A percentile compares a stretch with the other conserved stretches of the same genome.
Conservation (phyloP, 2,113 vertebrate genomes). For the Terrapene triunguis region DNA sequence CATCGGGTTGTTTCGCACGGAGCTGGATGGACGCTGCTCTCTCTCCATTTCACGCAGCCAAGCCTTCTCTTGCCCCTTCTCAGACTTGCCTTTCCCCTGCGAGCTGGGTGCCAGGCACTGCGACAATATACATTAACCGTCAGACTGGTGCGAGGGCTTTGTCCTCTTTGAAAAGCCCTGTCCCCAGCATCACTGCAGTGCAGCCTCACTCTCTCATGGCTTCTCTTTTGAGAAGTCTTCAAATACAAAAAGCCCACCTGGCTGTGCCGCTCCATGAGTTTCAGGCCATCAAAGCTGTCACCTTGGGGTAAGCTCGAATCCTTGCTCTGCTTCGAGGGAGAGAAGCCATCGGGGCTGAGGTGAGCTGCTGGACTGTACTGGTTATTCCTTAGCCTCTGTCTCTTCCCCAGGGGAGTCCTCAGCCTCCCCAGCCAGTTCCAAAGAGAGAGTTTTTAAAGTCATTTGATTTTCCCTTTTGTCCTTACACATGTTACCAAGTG, state of each 20-base stretch:
- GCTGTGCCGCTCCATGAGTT: neutral
- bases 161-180: neutral
- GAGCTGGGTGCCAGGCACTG: neutral
- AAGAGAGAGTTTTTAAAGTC: neutral
- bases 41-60: neutral
- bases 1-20: neutral
- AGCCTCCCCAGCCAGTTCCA: neutral
- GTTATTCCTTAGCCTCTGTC: neutral
- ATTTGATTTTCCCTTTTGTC: neutral
- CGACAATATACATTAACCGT: neutral
- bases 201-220: neutral
- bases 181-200: neutral
- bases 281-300: neutral
- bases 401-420: neutral
- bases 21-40: neutral
- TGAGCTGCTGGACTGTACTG: too few species aligned
- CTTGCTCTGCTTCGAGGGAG: neutral
- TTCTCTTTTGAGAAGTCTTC: neutral
- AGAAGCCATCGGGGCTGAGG: too few species aligned
- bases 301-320: neutral
- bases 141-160: neutral
- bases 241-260: neutral
- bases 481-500: neutral
- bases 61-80: neutral
- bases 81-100: neutral